phyloP scores from a whole-genome alignment of 2,888 invertebrate species.

The Aethes cnicana region DNA sequence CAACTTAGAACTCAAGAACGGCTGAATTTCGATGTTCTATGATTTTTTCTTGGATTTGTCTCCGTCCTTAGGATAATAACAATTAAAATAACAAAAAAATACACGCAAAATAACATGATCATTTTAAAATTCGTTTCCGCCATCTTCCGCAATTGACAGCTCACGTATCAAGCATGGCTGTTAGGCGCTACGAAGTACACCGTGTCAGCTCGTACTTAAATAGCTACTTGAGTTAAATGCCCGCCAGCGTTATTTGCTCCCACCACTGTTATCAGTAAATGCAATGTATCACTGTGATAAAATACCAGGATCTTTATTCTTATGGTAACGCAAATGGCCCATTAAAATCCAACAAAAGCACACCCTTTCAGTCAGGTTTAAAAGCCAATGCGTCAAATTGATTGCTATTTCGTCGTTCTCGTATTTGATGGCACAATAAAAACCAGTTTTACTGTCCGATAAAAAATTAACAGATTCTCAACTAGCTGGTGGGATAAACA shows the following conservation, averaged over 20 bases:
- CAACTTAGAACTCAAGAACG: too few species aligned
- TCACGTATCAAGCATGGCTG: background rate
- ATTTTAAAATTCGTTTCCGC: too few species aligned
- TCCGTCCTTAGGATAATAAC: too few species aligned
- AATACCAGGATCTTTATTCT: background rate
- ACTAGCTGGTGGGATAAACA: constrained; percentile 15
- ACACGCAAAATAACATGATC: too few species aligned
- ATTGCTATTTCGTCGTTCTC: constrained; percentile 13
- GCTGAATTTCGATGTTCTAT: too few species aligned
- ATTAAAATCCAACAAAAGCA: constrained; percentile 5
- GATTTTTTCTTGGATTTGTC: too few species aligned
- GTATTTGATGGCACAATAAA: constrained; percentile 17
- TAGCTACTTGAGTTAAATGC: background rate
- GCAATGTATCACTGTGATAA: too few species aligned
- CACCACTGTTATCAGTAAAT: too few species aligned
- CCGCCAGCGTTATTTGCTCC: background rate
- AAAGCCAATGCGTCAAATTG: constrained; percentile 11
- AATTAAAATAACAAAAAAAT: too few species aligned
- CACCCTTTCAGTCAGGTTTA: background rate
- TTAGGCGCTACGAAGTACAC: background rate
- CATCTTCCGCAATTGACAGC: too few species aligned
- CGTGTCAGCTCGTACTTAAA: background rate
- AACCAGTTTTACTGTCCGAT: constrained; percentile 13
- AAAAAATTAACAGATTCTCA: constrained; percentile 15
- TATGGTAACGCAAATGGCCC: background rate